These are phyloP conservation scores for Peromyscus aztecus DNA, from an alignment of 2,797 vertebrate genomes.

Conservation along the genomic window DNA sequence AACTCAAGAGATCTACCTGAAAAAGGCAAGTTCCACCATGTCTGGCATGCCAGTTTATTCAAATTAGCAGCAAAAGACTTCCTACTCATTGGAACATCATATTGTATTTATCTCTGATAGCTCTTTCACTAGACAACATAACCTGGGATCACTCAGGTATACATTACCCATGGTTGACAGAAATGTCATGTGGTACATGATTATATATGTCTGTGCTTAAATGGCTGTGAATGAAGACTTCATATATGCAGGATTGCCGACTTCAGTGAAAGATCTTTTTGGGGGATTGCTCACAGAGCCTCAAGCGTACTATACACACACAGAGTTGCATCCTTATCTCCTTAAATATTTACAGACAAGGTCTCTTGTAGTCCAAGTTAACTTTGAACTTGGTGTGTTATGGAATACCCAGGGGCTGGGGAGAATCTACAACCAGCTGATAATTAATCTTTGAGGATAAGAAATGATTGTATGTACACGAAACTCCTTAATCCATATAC, in stretches of 20 bases:
- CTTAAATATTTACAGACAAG: background rate
- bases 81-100: background rate
- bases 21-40: background rate
- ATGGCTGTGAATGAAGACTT: constrained; percentile 16
- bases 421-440: no score
- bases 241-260: background rate
- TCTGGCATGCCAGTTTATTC: background rate
- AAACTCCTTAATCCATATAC: no score
- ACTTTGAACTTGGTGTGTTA: background rate
- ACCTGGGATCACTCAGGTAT: background rate
- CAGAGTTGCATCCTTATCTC: background rate
- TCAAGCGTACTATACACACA: background rate
- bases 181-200: background rate
- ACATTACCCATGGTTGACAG: background rate
- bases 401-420: no score
- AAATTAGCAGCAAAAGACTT: background rate
- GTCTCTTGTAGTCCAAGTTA: background rate
- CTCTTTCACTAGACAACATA: background rate
- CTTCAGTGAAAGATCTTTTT: constrained; percentile 1
- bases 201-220: background rate
- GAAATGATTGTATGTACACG: no score
- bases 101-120: background rate
- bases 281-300: no score
- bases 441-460: no score
- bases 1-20: background rate